A percentile compares a stretch with the other conserved stretches of the same genome.
phyloP scores from a whole-genome alignment of 2,888 invertebrate species.

The Pseudococcus viburni region DNA sequence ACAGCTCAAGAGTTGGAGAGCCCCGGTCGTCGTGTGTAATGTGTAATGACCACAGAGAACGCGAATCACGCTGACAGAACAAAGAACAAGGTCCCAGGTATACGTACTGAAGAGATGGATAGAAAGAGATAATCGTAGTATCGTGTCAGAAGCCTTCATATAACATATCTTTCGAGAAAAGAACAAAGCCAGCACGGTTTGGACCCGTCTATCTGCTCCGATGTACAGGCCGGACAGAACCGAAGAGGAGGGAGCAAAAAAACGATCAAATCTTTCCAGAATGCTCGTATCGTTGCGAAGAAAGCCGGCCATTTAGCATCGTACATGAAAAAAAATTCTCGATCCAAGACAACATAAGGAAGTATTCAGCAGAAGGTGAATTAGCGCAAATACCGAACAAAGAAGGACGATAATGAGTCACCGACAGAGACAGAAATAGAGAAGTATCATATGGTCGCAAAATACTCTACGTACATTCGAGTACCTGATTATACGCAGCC shows the following conservation, averaged over 20 bases:
- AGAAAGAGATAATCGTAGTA: conserved; percentile 27
- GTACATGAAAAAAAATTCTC: background rate
- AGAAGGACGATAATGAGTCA: conserved; percentile 35
- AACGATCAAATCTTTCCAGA: background rate
- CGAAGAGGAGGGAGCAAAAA: background rate
- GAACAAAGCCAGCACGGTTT: background rate
- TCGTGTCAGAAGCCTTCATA: conserved; percentile 27
- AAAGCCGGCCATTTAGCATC: background rate
- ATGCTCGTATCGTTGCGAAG: background rate
- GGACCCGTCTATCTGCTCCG: background rate
- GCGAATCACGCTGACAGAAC: conserved; percentile 35
- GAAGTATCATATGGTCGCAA: background rate
- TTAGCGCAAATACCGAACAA: background rate
- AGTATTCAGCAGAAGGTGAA: conserved; percentile 10
- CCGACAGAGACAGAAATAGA: background rate
- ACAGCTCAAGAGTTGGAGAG: background rate
- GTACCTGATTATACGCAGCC: conserved; percentile 1
- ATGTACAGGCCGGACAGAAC: background rate
- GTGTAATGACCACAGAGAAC: conserved; percentile 27
- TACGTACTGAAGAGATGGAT: background rate
- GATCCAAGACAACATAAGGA: background rate
- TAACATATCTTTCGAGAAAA: background rate
- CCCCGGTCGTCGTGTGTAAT: background rate
- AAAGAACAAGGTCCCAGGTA: conserved; percentile 35
- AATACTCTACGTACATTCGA: background rate